Percentiles rank a stretch among this genome's conserved stretches.
These are phyloP conservation scores for Pammene aurita DNA, from an alignment of 2,888 invertebrate genomes.

Conservation along the genomic window DNA sequence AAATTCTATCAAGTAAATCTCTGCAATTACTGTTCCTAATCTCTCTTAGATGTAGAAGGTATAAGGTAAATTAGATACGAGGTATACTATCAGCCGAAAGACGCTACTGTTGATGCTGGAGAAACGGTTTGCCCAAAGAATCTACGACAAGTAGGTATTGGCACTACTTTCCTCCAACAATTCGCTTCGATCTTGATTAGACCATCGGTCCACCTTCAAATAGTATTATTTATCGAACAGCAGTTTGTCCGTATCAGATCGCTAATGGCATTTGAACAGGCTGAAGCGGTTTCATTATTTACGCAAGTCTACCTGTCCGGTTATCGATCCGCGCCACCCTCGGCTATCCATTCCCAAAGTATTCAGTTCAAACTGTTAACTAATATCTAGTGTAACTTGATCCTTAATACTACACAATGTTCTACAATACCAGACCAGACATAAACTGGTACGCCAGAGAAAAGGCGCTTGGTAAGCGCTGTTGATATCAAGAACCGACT, in stretches of 20 bases:
- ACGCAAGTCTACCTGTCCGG: conserved; percentile 60
- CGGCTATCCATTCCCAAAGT: conserved; percentile 14
- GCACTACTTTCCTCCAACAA: too few species aligned
- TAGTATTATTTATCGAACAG: conserved; percentile 15
- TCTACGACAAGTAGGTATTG: too few species aligned
- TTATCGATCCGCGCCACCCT: conserved; percentile 49
- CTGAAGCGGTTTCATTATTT: conserved; percentile 73
- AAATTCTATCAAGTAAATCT: conserved; percentile 33
- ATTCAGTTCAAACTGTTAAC: not conserved
- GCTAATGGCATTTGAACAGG: conserved; percentile 67
- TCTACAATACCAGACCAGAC: not conserved
- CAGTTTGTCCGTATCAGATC: conserved; percentile 51
- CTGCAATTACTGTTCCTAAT: conserved; percentile 33
- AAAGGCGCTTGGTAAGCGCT: not conserved
- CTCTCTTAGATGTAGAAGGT: conserved; percentile 1
- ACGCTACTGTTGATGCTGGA: too few species aligned
- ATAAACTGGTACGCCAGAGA: not conserved
- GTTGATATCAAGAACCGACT: conserved; percentile 45
- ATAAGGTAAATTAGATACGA: not conserved
- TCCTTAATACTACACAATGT: not conserved
- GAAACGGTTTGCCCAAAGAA: too few species aligned
- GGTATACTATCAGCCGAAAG: too few species aligned
- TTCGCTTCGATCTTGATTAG: not conserved
- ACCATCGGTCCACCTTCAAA: not conserved
- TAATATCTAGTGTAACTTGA: not conserved